phyloP scores from a whole-genome alignment of 2,113 vertebrate species.

The Chroicocephalus ridibundus region DNA sequence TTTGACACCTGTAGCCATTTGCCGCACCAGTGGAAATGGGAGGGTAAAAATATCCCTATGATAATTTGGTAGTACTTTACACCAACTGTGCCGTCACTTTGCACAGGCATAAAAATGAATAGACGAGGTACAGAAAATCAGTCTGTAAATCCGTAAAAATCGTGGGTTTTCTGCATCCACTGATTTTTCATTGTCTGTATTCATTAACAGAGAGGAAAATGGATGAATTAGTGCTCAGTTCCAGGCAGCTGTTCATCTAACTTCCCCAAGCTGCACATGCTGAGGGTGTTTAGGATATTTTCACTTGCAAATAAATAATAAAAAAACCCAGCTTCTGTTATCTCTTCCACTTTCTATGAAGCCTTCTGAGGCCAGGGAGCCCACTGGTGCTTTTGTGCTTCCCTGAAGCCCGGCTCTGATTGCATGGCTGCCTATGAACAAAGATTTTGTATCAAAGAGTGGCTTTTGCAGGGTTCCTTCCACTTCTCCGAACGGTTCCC shows the following conservation, averaged over 20 bases:
- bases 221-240: conserved; percentile 39
- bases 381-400: not conserved
- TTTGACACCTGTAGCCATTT: conserved; percentile 28
- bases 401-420: not conserved
- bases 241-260: conserved; percentile 45
- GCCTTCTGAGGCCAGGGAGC: not conserved
- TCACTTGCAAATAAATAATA: conserved; percentile 23
- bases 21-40: not conserved
- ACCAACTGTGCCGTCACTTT: conserved; percentile 19
- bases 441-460: not conserved
- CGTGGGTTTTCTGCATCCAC: conserved; percentile 22
- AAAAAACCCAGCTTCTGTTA: not conserved
- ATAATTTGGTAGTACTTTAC: not conserved
- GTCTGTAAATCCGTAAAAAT: conserved; percentile 36
- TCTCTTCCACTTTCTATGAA: not conserved
- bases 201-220: conserved; percentile 39
- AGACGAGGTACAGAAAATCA: conserved; percentile 46
- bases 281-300: conserved; percentile 27
- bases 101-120: conserved; percentile 11
- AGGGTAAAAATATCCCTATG: conserved; percentile 35
- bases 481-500: not conserved
- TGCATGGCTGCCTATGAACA: not conserved
- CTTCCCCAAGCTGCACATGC: conserved; percentile 25
- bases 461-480: not conserved
- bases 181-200: conserved; percentile 61